Percentiles rank a stretch among this genome's conserved stretches.
Evolutionary conservation across 1,140 invertebrate genomes (phyloP).

Genomic region (Ostrea denselamellosa): DNA sequence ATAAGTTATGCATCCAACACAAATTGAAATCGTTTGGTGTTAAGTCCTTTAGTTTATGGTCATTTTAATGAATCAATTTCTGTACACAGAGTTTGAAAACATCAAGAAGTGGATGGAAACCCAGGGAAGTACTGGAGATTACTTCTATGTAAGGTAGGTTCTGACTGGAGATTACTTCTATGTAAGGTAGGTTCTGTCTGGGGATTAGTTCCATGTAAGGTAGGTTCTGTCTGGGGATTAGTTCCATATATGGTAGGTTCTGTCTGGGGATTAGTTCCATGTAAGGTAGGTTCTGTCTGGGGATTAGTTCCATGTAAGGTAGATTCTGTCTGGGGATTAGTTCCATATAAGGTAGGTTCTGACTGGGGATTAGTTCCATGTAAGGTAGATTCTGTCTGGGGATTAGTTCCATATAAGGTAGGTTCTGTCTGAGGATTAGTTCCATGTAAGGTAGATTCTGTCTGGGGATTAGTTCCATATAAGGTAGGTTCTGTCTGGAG

Average conservation of each 20-base stretch:
- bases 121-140: not conserved
- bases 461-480: constrained; percentile 5
- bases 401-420: constrained; percentile 22
- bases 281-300: not conserved
- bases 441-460: not conserved
- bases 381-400: not conserved
- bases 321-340: not conserved
- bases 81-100: constrained; percentile 10
- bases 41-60: not conserved
- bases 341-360: not conserved
- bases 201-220: constrained; percentile 16
- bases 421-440: not conserved
- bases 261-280: not conserved
- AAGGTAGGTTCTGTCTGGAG: not conserved
- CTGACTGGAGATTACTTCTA: not conserved
- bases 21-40: too few relatives aligned
- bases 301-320: constrained; percentile 23
- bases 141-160: constrained; percentile 15
- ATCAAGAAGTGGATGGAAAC: constrained; percentile 28
- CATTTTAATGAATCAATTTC: not conserved
- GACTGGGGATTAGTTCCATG: constrained; percentile 9
- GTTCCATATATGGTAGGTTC: not conserved
- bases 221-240: not conserved
- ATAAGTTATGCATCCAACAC: too few relatives aligned
- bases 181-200: not conserved